phyloP scores from a whole-genome alignment of 2,888 invertebrate genomes.

The Lasioglossum villosulum region DNA sequence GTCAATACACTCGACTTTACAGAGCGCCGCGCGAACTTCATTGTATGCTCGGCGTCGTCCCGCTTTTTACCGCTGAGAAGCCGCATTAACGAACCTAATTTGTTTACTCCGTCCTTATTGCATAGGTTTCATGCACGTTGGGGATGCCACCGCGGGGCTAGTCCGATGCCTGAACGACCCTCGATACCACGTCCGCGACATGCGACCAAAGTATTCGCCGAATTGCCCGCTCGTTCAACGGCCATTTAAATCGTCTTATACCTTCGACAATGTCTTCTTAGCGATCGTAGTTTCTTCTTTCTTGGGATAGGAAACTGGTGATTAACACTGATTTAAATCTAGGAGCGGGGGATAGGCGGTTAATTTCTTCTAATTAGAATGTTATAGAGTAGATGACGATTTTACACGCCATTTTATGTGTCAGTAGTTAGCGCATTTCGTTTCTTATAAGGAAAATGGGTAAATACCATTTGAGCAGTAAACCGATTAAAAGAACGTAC shows the following conservation, averaged over 20 bases:
- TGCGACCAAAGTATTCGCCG: neutral
- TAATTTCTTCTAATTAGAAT: neutral
- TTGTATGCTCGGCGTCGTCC: conserved; percentile 56
- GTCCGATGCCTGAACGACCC: neutral
- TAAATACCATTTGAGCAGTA: too few species aligned
- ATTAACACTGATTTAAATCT: neutral
- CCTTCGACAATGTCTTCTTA: neutral
- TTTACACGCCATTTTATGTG: neutral
- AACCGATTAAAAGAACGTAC: too few species aligned
- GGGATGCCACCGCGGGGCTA: neutral
- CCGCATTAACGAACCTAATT: conserved; percentile 32
- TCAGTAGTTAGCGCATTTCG: too few species aligned
- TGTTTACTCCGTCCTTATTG: conserved; percentile 3
- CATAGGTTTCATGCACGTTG: neutral
- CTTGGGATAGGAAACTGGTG: neutral
- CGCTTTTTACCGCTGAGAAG: neutral
- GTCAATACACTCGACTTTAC: conserved; percentile 74
- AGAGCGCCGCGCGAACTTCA: conserved; percentile 60
- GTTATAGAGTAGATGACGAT: neutral
- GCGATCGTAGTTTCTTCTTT: neutral
- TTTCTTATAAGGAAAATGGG: too few species aligned
- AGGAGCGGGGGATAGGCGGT: too few species aligned
- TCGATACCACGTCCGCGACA: neutral
- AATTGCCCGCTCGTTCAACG: neutral
- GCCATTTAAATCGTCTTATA: neutral